Base-by-base conservation (phyloP, 2,113 vertebrate species). In the Pedetes capensis region DNA sequence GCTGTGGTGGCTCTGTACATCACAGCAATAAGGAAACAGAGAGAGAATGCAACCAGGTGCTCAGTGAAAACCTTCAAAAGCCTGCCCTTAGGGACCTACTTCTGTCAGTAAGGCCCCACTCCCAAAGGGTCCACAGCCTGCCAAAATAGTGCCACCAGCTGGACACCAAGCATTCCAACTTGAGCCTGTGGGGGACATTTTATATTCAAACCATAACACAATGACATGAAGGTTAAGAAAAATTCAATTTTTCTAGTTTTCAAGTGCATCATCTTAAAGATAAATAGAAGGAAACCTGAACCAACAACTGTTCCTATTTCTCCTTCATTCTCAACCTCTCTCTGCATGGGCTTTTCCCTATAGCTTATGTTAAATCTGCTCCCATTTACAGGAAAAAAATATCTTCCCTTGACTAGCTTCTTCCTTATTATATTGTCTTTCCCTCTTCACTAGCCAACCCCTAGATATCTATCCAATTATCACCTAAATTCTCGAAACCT, bases 191-290 rank as follows among this genome's bases (percentile, higher is more conserved):
- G n/a, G n/a, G n/a, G n/a, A n/a, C n/a, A n/a, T n/a, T n/a, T n/a
- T n/a, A n/a, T n/a, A n/a, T n/a, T n/a, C n/a, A n/a, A n/a, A n/a
- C n/a, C n/a, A n/a, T n/a, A n/a, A n/a, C n/a, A n/a, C n/a, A n/a
- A n/a, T n/a, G n/a, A 92, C 14, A 22, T 34, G n/a, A 94, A 83
- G 22, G 53, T 55, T 42, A 68, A 89, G 80, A 74, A 95, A 96
- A 80, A 53, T 6, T 29, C 47, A 37, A 55, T 37, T 59, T 74
- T 49, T 37, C 13, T 44, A 63, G 44, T 95, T 68, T 90, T 82
- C 55, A 72, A 78, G n/a, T 25, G 8, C 39, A 44, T 20, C 51
- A 39, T 22, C 18, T 91, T 94, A 49, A 84, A 74, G 88, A 72
- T 3, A 66, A 85, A 76, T 18, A 90, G 59, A 64, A 66, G 32